Evolutionary conservation across 2,113 vertebrate genomes (phyloP).

Genomic region (Scytalopus superciliaris): DNA sequence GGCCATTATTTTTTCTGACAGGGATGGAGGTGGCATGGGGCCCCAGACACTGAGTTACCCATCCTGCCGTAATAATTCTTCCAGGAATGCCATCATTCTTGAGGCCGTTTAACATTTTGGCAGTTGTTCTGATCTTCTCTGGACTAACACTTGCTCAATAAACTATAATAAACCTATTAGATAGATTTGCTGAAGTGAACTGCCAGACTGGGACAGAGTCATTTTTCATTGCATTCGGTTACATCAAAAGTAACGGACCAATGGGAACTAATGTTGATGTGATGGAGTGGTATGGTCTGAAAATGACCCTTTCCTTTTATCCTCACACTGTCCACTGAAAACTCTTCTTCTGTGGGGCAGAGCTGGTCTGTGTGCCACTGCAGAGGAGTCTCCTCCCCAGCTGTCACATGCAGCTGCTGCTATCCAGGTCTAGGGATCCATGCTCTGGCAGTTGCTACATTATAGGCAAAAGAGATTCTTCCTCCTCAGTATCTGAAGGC

Average conservation of each 20-base stretch:
- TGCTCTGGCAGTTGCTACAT: not conserved
- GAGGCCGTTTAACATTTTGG: conserved; percentile 29
- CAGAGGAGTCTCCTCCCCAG: not conserved
- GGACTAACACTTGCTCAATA: conserved; percentile 42
- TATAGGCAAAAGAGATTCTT: not conserved
- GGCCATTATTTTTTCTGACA: conserved; percentile 55
- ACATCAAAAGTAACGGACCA: not conserved
- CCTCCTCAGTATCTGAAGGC: not conserved
- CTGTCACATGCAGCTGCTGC: not conserved
- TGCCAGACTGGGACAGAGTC: conserved; percentile 3
- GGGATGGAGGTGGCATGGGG: not conserved
- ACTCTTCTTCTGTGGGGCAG: not conserved
- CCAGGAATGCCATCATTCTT: conserved; percentile 20
- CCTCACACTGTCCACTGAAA: not conserved
- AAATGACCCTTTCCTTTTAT: conserved; percentile 43
- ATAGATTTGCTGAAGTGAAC: conserved; percentile 52
- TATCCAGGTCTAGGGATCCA: not conserved
- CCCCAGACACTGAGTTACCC: conserved; percentile 24
- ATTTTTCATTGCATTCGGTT: conserved; percentile 34
- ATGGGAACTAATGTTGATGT: conserved; percentile 35
- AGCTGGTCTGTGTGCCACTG: not conserved
- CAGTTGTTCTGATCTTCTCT: conserved; percentile 13
- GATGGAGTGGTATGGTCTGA: not conserved
- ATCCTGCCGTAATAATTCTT: conserved; percentile 48
- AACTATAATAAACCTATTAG: conserved; percentile 64